Conservation (phyloP, 2,113 vertebrate genomes). For the Hyperopisus bebe region DNA sequence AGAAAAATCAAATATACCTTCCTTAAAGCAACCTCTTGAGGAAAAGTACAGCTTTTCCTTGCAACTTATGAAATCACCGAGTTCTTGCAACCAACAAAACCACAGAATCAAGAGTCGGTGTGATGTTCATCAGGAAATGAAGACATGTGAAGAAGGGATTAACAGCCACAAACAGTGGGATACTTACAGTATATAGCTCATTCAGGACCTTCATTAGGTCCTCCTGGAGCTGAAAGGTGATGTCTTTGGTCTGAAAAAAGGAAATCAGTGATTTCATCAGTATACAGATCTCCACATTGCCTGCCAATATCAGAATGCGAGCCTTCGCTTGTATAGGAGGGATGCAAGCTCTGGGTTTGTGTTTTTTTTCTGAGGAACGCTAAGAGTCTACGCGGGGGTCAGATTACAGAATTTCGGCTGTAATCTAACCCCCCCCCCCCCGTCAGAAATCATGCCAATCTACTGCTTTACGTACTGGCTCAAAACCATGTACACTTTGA, state of each 20-base stretch:
- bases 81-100: not conserved
- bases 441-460: not conserved
- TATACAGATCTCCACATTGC: not conserved
- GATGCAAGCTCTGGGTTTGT: not conserved
- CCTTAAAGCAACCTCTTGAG: not conserved
- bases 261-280: constrained; percentile 6
- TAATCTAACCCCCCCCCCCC: not conserved
- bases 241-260: constrained; percentile 89
- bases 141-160: not conserved
- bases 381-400: not conserved
- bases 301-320: not conserved
- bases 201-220: constrained; percentile 99
- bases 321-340: not conserved
- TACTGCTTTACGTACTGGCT: not conserved
- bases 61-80: not conserved
- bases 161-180: constrained; percentile 1
- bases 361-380: not conserved
- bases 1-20: not conserved
- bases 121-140: not conserved
- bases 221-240: constrained; percentile 94
- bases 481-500: not conserved
- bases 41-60: not conserved
- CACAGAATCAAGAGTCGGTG: not conserved
- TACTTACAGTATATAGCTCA: constrained; percentile 95
- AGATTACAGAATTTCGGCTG: not conserved